Base-by-base conservation (phyloP, 2,113 vertebrate species). In the Pundamilia nyererei region DNA sequence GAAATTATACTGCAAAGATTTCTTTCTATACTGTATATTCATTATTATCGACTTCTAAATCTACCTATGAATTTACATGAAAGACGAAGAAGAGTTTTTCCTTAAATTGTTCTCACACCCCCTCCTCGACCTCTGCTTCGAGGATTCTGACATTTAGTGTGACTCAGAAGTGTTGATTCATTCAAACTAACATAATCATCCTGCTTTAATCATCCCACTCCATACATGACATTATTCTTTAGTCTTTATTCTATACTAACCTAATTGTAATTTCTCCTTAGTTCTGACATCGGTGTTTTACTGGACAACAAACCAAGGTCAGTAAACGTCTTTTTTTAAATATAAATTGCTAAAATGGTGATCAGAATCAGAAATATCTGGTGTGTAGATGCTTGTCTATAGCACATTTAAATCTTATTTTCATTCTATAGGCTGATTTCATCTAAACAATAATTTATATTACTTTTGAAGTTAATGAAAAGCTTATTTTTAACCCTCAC, bases 361-460 rank as follows among this genome's bases (percentile, higher is more conserved):
- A 7, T 77, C 2, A 38, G 33, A 68, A 38, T 65, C 19, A 38
- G 10, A 65, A 21, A 68, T 1, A 40, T 21, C 19, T 68, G 10
- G 62, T 40, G 11, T 68, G 33, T 13, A 3, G 33, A 68, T 70
- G 13, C 5, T 70, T 15, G 38, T 24, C 0, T 38, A 7, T 13
- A 12, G 33, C 13, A 0, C n/a, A 9, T 58, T 9, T 8, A 40
- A 0, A 21, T 70, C 6, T 24, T 9, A 9, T 70, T 70, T 70
- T 68, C 6, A 5, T 68, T 38, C 33, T 21, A 38, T 40, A 8
- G 11, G 4, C 4, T 5, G 60, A n/a, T 38, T 68, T 68, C 0
- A 68, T 38, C 7, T 0, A 70, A 70, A 70, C 5, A 40, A 40
- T 14, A 14, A 21, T 21, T 40, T 12, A 40, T 2, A 13, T 68